phyloP scores from a whole-genome alignment of 1,140 invertebrate species.

The Drosophila busckii region DNA sequence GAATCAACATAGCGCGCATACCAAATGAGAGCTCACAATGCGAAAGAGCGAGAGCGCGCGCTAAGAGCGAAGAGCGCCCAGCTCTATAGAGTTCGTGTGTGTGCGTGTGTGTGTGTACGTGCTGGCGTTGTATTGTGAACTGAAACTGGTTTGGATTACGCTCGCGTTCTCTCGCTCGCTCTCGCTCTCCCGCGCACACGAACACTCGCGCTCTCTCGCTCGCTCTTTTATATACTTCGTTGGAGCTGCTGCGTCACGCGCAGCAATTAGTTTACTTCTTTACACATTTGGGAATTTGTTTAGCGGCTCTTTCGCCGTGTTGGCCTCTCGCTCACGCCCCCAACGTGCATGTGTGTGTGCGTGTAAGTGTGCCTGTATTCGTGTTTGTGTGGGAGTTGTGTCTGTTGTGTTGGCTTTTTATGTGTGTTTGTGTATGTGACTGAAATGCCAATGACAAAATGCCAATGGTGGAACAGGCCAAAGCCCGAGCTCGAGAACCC shows the following conservation, averaged over 20 bases:
- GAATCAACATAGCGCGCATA: conserved; percentile 78
- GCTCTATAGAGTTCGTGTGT: conserved; percentile 31
- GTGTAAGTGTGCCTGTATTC: conserved; percentile 8
- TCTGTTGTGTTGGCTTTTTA: conserved; percentile 51
- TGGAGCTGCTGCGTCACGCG: conserved; percentile 70
- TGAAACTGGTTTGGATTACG: conserved; percentile 32
- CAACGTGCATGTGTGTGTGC: conserved; percentile 6
- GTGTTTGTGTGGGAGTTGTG: conserved; percentile 39
- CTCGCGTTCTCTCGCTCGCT: conserved; percentile 3
- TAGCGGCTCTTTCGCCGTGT: conserved; percentile 49
- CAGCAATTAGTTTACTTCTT: conserved; percentile 78
- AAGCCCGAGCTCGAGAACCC: conserved; percentile 18
- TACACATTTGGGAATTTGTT: conserved; percentile 68
- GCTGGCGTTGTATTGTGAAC: conserved; percentile 26
- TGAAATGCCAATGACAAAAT: conserved; percentile 68
- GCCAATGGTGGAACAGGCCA: conserved; percentile 44
- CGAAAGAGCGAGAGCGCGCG: conserved; percentile 31
- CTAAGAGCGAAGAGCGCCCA: conserved; percentile 12
- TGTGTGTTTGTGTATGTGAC: conserved; percentile 78
- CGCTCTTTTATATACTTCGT: conserved; percentile 54
- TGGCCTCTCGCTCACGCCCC: conserved; percentile 28
- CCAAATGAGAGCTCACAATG: conserved; percentile 60
- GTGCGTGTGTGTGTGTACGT: conserved; percentile 24
- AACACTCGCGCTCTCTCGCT: conserved; percentile 10
- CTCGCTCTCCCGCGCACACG: background rate